Evolutionary conservation across 1,140 invertebrate genomes (phyloP), one percentile per base, ranked within the genome.

Genomic region (Neuroterus valhalla): DNA sequence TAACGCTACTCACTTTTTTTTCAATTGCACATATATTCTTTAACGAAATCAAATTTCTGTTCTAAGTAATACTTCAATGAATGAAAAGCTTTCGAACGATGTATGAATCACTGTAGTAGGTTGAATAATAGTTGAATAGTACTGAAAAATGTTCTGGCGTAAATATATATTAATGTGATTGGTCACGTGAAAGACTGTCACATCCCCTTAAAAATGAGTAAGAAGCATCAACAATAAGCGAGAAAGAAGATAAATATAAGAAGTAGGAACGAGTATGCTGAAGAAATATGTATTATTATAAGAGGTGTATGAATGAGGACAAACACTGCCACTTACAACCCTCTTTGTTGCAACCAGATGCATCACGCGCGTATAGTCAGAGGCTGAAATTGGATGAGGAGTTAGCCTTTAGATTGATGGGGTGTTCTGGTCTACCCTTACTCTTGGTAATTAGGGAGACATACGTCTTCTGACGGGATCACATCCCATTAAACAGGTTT

Each of bases 371-470:
- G n/a, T 46, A n/a, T n/a, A 10, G 8, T 12, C 15, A 23, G 19
- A 46, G 43, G 23, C 38, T 44, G 21, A 44, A 68, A 45, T 62
- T 15, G 31, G 21, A 17, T 17, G 17, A 44, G 43, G 15, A 19
- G 45, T 15, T n/a, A 46, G 19, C n/a, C 21, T 68, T 48, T 23
- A 68, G 43, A 68, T 68, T 46, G 46, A 68, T 68, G 43, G 43
- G 19, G 43, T 46, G 14, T 68, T 45, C 11, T 46, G 19, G 17
- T 11, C 67, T 46, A 4, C 42, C 67, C 43, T 68, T 68, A 45
- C 21, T 46, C 67, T 31, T 11, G 14, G 66, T 38, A 68, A 68
- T 68, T 45, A 68, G 23, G 43, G 23, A 21, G 43, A 26, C 11
- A 68, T 48, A 68, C 15, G 21, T 68, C 45, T 68, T 45, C 67